These are phyloP conservation scores for Trichonephila clavata DNA, from an alignment of 1,140 invertebrate genomes.

Conservation along the genomic window DNA sequence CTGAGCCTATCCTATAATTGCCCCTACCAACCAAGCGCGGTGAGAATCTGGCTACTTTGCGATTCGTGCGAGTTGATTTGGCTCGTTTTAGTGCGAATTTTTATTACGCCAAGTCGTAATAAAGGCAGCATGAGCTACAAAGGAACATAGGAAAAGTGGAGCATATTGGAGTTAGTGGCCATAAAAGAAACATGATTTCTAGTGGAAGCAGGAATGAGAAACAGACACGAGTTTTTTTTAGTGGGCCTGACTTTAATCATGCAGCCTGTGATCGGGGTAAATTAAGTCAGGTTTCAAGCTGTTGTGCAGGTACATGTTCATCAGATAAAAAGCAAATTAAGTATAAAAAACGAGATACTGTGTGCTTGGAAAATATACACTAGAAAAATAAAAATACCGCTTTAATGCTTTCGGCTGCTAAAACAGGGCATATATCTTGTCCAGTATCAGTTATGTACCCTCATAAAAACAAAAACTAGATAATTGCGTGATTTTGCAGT, in stretches of 20 bases:
- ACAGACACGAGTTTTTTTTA: not conserved
- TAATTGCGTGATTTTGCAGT: too few species aligned
- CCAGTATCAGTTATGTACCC: not conserved
- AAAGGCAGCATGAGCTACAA: not conserved
- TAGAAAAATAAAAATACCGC: not conserved
- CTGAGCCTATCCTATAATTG: not conserved
- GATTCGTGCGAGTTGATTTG: conserved; percentile 39
- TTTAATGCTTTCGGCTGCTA: not conserved
- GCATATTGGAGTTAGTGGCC: not conserved
- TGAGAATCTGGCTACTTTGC: not conserved
- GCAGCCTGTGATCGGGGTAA: not conserved
- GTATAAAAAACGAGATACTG: not conserved
- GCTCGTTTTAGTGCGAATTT: conserved; percentile 10
- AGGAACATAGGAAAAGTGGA: not conserved
- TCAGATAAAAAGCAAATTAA: conserved; percentile 22
- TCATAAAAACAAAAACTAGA: not conserved
- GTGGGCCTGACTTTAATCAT: not conserved
- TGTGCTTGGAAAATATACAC: not conserved
- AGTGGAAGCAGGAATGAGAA: not conserved
- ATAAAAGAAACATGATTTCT: not conserved
- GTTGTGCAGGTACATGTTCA: not conserved
- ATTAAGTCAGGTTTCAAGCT: not conserved
- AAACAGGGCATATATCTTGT: not conserved
- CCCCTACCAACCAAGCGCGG: not conserved
- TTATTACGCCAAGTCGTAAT: not conserved